These are phyloP conservation scores for Acanthacorydalis orientalis DNA, from an alignment of 2,888 invertebrate species.

Conservation along the genomic window DNA sequence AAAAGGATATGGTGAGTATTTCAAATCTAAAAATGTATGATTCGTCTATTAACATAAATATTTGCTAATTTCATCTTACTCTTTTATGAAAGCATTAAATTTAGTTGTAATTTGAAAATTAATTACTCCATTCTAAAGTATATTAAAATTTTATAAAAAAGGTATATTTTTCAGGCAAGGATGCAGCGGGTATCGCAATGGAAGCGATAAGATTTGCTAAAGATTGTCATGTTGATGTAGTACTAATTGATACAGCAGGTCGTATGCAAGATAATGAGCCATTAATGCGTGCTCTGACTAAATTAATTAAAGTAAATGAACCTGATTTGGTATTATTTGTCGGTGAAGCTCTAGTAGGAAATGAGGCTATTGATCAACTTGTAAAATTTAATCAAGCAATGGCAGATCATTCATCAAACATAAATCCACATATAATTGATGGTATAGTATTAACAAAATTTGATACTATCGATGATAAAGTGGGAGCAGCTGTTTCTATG, in stretches of 20 bases:
- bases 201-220: conserved; percentile 85
- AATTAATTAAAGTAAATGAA: conserved; percentile 92
- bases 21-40: not conserved
- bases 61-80: no score
- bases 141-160: conserved; percentile 4
- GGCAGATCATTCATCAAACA: conserved; percentile 71
- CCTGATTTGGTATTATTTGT: conserved; percentile 98
- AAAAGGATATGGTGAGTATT: conserved; percentile 73
- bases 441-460: conserved; percentile 99
- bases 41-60: not conserved
- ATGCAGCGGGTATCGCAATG: conserved; percentile 96
- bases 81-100: no score
- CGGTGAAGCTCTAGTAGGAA: conserved; percentile 98
- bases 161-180: conserved; percentile 49
- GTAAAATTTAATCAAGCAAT: conserved; percentile 97
- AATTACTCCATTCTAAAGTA: no score
- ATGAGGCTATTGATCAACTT: conserved; percentile 98
- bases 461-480: conserved; percentile 99
- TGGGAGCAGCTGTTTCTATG: conserved; percentile 99
- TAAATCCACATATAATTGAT: conserved; percentile 83
- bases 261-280: conserved; percentile 99
- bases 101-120: no score
- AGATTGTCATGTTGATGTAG: conserved; percentile 72
- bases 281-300: conserved; percentile 92
- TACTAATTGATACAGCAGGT: conserved; percentile 98